These are phyloP conservation scores for Sycon ciliatum DNA, from an alignment of 37 sponge, comb jelly and placozoan genomes.

Conservation along the genomic window DNA sequence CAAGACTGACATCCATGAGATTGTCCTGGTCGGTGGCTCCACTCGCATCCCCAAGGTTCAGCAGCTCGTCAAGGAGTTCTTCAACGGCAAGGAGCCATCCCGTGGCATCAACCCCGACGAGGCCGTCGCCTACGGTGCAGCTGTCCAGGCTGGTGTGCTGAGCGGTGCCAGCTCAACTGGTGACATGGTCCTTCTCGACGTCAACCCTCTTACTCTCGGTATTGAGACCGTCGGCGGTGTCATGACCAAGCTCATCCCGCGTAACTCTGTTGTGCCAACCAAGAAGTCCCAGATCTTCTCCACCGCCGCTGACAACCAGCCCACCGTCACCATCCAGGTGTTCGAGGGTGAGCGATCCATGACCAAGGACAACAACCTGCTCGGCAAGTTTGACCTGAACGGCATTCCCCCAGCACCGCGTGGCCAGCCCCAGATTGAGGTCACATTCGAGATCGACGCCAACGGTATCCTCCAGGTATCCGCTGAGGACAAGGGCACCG, in stretches of 20 bases:
- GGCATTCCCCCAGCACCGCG: constrained; percentile 96
- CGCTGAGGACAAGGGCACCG: constrained; percentile 97
- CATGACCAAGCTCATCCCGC: constrained; percentile 92
- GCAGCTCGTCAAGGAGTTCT: constrained; percentile 92
- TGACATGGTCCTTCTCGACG: constrained; percentile 82
- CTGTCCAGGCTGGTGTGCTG: constrained; percentile 92
- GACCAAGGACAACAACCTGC: constrained; percentile 95
- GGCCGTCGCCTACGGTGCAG: constrained; percentile 98
- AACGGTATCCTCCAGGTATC: constrained; percentile 93
- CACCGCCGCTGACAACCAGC: constrained; percentile 96
- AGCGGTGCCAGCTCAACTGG: constrained; percentile 69
- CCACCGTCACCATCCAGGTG: constrained; percentile 97
- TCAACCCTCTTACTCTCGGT: constrained; percentile 94
- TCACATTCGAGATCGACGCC: constrained; percentile 96
- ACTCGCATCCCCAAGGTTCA: constrained; percentile 97
- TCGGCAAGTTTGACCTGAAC: constrained; percentile 92
- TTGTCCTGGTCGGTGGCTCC: constrained; percentile 96
- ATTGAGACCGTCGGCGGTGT: constrained; percentile 99
- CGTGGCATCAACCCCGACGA: constrained; percentile 99
- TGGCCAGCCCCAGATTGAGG: constrained; percentile 96
- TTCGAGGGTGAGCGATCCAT: constrained; percentile 94
- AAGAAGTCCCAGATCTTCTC: constrained; percentile 99
- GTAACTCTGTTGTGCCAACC: constrained; percentile 96
- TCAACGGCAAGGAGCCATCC: constrained; percentile 86
- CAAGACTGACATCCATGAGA: constrained; percentile 82